A percentile compares a stretch with the other conserved stretches of the same genome.
phyloP scores from a whole-genome alignment of 2,888 invertebrate species.

The Drosophila picticornis region DNA sequence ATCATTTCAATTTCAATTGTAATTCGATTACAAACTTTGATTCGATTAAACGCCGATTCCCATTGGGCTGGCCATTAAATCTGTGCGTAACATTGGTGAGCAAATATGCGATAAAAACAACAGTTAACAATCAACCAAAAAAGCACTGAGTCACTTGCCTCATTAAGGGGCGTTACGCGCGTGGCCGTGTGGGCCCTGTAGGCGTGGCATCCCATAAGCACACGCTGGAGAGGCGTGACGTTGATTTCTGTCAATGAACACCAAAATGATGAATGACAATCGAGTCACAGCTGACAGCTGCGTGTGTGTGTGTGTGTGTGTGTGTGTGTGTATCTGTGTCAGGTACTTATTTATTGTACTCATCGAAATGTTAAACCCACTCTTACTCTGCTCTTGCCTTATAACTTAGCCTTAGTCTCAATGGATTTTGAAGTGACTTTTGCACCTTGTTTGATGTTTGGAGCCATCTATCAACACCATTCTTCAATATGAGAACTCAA shows the following conservation, averaged over 20 bases:
- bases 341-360: slow-evolving; percentile 12
- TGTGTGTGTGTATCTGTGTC: background rate
- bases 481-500: background rate
- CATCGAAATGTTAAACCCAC: slow-evolving; percentile 11
- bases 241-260: slow-evolving; percentile 54
- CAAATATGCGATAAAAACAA: slow-evolving; percentile 23
- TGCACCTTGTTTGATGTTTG: background rate
- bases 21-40: slow-evolving; percentile 49
- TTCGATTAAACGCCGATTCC: slow-evolving; percentile 29
- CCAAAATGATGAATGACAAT: slow-evolving; percentile 54
- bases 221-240: slow-evolving; percentile 16
- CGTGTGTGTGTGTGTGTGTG: background rate
- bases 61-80: background rate
- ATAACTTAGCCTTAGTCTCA: background rate
- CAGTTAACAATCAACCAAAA: slow-evolving; percentile 2
- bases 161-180: slow-evolving; percentile 20
- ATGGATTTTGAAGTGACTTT: background rate
- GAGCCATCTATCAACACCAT: background rate
- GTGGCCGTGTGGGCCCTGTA: slow-evolving; percentile 6
- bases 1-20: slow-evolving; percentile 39
- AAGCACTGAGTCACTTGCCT: slow-evolving; percentile 26
- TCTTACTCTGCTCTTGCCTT: background rate
- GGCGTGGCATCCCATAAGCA: slow-evolving; percentile 5
- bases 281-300: slow-evolving; percentile 7
- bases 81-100: background rate